Conservation (phyloP, 2,888 invertebrate genomes). For the Luperina nickerlii region DNA sequence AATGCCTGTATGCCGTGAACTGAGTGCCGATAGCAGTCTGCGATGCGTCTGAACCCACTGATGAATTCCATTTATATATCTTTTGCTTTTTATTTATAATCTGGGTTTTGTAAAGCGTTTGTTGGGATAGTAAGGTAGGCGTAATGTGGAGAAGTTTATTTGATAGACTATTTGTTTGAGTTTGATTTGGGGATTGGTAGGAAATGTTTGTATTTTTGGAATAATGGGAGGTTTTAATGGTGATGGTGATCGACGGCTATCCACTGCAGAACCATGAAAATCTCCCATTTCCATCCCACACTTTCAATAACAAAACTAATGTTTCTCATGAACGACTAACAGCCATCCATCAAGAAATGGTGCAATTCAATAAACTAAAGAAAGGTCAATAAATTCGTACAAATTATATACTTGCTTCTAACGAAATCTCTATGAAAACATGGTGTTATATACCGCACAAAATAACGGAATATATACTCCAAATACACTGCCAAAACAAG, state of each 20-base stretch:
- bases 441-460: neutral
- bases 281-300: neutral
- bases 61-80: constrained; percentile 58
- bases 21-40: constrained; percentile 67
- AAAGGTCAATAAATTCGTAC: neutral
- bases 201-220: constrained; percentile 39
- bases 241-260: constrained; percentile 30
- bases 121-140: constrained; percentile 36
- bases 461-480: neutral
- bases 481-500: constrained; percentile 24
- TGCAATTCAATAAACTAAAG: neutral
- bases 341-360: neutral
- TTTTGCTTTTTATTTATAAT: constrained; percentile 63
- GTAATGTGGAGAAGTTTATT: constrained; percentile 40
- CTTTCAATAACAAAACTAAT: neutral
- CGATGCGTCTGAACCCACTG: constrained; percentile 58
- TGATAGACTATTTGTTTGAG: constrained; percentile 48
- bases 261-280: constrained; percentile 15
- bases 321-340: neutral
- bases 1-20: constrained; percentile 65
- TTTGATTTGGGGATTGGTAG: constrained; percentile 27
- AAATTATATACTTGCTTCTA: neutral
- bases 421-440: neutral
- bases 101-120: constrained; percentile 51
- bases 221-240: constrained; percentile 48